Evolutionary conservation across 2,113 vertebrate species (phyloP), one percentile per base, ranked within the genome.

Genomic region (Spheniscus mendiculus): DNA sequence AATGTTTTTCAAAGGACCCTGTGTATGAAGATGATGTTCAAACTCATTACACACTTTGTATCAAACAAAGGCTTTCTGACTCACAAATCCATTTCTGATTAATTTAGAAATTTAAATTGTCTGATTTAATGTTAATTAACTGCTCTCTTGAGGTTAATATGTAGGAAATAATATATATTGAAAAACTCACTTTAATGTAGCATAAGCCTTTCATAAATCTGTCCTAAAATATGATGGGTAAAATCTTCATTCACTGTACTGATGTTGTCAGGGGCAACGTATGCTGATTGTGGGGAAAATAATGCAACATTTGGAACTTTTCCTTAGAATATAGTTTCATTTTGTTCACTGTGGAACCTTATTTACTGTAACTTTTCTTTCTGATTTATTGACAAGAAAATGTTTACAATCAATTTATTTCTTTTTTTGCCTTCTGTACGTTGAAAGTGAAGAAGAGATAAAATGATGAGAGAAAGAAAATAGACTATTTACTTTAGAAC

Each of bases 81-180:
- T 90, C 74, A 40, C 52, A 85, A 89, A 92, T 95, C 47, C 20
- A 30, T 84, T 92, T 89, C 12, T 82, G 93, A 86, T 96, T 95
- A 74, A 77, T 67, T 90, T 88, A 93, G 40, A 79, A 89, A 95
- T 93, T 62, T 89, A 47, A 88, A 65, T 89, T 42, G 15, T 79
- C 55, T 83, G 56, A 77, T 87, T 90, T 87, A 84, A 66, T 69
- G 71, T 86, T 91, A 93, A 71, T 71, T 74, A 89, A 50, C 38
- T 8, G 4, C 11, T 69, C 67, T 87, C 53, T 84, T 17, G 7
- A 83, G 19, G 25, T 80, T 96, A 89, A 62, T 66, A 47, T 45
- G 9, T 52, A 63, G 62, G 55, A 89, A 89, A 71, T 59, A 59
- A 65, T 63, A 32, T 50, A n/a, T 87, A 53, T 79, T 61, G 14